Conservation (phyloP, 1,140 invertebrate species). For the Drosophila ironensis region DNA sequence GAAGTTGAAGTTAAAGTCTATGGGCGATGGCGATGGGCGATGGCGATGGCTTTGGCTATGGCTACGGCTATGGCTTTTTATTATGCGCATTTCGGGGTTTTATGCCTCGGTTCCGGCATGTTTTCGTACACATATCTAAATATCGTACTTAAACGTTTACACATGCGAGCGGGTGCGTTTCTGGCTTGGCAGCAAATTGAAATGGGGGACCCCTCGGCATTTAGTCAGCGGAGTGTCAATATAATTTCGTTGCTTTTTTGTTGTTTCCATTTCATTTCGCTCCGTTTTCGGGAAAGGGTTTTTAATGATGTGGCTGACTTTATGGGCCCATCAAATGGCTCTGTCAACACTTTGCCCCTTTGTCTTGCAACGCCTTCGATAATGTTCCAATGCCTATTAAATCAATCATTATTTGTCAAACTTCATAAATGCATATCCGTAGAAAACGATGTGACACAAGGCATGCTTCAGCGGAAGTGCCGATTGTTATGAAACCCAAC, state of each 20-base stretch:
- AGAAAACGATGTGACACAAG: conserved; percentile 7
- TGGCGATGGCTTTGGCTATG: conserved; percentile 73
- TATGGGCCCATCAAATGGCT: conserved; percentile 66
- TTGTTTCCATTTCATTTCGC: no score
- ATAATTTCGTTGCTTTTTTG: conserved; percentile 5
- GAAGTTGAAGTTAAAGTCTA: conserved; percentile 48
- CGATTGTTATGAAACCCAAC: background rate
- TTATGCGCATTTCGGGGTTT: conserved; percentile 76
- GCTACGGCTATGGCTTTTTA: conserved; percentile 75
- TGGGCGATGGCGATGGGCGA: no score
- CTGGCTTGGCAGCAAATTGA: conserved; percentile 13
- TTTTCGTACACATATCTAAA: conserved; percentile 77
- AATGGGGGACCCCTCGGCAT: conserved; percentile 17
- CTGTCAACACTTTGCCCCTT: conserved; percentile 49
- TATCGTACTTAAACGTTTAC: conserved; percentile 77
- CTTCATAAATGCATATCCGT: conserved; percentile 7
- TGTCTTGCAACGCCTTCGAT: conserved; percentile 63
- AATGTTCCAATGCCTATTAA: conserved; percentile 70
- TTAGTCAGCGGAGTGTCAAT: conserved; percentile 43
- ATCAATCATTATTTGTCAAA: conserved; percentile 64
- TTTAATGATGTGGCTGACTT: conserved; percentile 73
- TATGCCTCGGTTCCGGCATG: conserved; percentile 76
- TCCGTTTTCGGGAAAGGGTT: conserved; percentile 37
- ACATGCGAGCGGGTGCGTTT: conserved; percentile 55
- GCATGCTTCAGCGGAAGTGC: background rate